These are phyloP conservation scores for Synodontis membranacea DNA, from an alignment of 2,113 vertebrate genomes.

Conservation along the genomic window DNA sequence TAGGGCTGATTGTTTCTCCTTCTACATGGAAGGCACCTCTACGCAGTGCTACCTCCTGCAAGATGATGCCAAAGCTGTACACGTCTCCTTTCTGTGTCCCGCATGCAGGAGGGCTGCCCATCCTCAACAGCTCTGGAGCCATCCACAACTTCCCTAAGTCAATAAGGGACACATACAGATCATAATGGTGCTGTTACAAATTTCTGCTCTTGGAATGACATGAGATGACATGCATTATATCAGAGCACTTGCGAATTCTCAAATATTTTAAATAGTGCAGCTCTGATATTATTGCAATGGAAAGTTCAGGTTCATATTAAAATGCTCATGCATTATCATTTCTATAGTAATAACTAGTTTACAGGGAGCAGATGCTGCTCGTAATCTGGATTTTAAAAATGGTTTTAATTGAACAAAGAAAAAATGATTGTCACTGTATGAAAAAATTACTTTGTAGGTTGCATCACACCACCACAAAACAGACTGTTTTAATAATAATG, in stretches of 20 bases:
- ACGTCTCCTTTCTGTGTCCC: constrained; percentile 90
- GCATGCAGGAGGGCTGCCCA: constrained; percentile 69
- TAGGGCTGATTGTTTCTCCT: constrained; percentile 83
- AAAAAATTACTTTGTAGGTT: background rate
- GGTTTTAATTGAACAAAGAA: background rate
- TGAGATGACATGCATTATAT: background rate
- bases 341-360: background rate
- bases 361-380: background rate
- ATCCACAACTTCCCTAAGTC: constrained; percentile 86
- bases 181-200: background rate
- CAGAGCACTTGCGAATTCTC: background rate
- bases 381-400: background rate
- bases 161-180: background rate
- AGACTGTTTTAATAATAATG: background rate
- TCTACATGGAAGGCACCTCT: constrained; percentile 85
- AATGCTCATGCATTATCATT: background rate
- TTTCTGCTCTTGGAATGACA: background rate
- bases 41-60: constrained; percentile 92
- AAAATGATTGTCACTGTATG: background rate
- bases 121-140: constrained; percentile 84
- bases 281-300: background rate
- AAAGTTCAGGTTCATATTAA: background rate
- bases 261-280: background rate
- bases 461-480: background rate
- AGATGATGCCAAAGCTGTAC: constrained; percentile 92